These are phyloP conservation scores for Desmophyllum pertusum DNA, from an alignment of 92 coral and sea anemone genomes.

Conservation along the genomic window DNA sequence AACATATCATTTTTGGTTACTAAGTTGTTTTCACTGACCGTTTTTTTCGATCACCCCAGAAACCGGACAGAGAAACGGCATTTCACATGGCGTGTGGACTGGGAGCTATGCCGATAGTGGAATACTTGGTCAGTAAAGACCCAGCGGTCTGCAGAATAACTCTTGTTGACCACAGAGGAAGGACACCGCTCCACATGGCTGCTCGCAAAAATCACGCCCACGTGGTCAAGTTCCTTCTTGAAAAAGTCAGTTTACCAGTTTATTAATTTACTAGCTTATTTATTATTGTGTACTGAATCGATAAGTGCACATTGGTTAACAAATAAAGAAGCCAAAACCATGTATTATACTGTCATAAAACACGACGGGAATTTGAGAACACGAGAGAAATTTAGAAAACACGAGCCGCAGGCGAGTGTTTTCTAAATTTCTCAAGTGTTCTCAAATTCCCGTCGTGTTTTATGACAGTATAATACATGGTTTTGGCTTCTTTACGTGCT, in stretches of 20 bases:
- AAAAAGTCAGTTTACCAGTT: conserved; percentile 66
- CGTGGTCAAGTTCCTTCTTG: conserved; percentile 71
- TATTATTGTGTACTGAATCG: too few relatives aligned
- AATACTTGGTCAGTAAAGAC: conserved; percentile 58
- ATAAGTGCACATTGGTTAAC: too few relatives aligned
- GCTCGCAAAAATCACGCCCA: conserved; percentile 70
- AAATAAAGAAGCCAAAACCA: too few relatives aligned
- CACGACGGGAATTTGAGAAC: too few relatives aligned
- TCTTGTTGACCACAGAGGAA: conserved; percentile 68
- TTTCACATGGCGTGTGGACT: conserved; percentile 83
- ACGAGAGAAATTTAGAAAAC: too few relatives aligned
- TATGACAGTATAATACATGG: too few relatives aligned
- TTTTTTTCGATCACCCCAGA: conserved; percentile 37
- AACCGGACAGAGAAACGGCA: conserved; percentile 70
- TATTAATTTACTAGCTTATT: background rate
- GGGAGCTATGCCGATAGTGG: conserved; percentile 81
- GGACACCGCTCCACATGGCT: conserved; percentile 79
- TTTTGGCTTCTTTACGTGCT: too few relatives aligned
- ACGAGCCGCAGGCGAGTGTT: too few relatives aligned
- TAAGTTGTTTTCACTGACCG: background rate
- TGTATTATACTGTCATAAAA: too few relatives aligned
- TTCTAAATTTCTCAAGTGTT: too few relatives aligned
- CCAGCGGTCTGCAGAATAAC: conserved; percentile 65
- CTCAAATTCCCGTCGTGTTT: too few relatives aligned
- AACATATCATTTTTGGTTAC: too few relatives aligned